Evolutionary conservation across 1,140 invertebrate genomes (phyloP), one percentile per base, ranked within the genome.

Genomic region (Camponotus floridanus): DNA sequence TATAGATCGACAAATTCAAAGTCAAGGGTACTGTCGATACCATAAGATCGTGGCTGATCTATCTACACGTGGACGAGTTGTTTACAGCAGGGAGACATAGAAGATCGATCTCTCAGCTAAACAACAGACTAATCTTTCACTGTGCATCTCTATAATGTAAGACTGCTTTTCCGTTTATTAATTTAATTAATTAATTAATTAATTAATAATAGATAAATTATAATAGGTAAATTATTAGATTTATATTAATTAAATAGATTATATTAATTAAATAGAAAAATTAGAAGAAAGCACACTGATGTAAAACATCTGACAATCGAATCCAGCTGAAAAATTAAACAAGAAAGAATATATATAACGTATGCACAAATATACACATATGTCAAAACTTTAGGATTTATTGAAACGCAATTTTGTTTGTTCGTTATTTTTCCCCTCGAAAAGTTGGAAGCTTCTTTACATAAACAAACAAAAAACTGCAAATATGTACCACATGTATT

Each of bases 1-100:
- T 84, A 85, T 85, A 86, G 62, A 26, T 64, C 11, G 39, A 45
- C 83, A 73, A 70, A 85, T 90, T 90, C 88, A 90, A 89, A 90
- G 88, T 90, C 88, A 90, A 74, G 88, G 76, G 36, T 61, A 70
- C 62, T 21, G 73, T 51, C 39, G 18, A 65, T 51, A 36, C 15
- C n/a, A 78, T 42, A 51, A 51, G 45, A 78, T 67, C 13, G 18
- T 2, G 26, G 13, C 51, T 55, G 33, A 85, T 45, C 0, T 45
- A 33, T 76, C 48, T 65, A 45, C n/a, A 15, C 5, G 13, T 70
- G 39, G 45, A 42, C 21, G 18, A 45, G 13, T 65, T 76, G 42
- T 84, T 65, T 48, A 26, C 39, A 48, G 11, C 45, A 48, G 7
- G 33, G 13, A 11, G 18, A 39, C 7, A 85, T 51, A 13, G 6